phyloP scores from a whole-genome alignment of 2,888 invertebrate genomes.

The Lasioglossum leucozonium region DNA sequence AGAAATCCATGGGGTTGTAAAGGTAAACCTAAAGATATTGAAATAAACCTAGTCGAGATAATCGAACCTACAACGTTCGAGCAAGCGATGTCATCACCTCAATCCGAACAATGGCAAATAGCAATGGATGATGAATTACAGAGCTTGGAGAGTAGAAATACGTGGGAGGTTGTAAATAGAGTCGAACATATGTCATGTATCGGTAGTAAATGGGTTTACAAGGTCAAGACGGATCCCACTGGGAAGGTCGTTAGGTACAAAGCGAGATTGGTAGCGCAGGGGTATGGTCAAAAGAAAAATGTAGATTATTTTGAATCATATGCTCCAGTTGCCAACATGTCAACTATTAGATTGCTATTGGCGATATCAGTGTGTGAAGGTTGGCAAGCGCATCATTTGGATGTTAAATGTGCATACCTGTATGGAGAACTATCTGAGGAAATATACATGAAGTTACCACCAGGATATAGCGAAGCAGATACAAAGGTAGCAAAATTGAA shows the following conservation, averaged over 20 bases:
- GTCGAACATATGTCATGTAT: constrained; percentile 25
- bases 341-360: not conserved
- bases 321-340: not conserved
- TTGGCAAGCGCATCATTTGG: not conserved
- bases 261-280: constrained; percentile 35
- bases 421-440: not conserved
- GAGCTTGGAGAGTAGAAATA: constrained; percentile 31
- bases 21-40: constrained; percentile 33
- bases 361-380: not conserved
- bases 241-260: constrained; percentile 35
- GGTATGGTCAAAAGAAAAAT: constrained; percentile 14
- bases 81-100: constrained; percentile 37
- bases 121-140: constrained; percentile 32
- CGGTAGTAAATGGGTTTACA: constrained; percentile 42
- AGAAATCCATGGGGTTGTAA: constrained; percentile 36
- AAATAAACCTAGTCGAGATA: constrained; percentile 39
- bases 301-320: not conserved
- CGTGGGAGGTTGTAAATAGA: constrained; percentile 36
- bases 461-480: not conserved
- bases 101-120: constrained; percentile 29
- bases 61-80: constrained; percentile 29
- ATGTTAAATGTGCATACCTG: not conserved
- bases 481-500: not conserved
- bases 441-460: not conserved
- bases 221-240: constrained; percentile 40